Percentiles rank a stretch among this genome's conserved stretches.
phyloP scores from a whole-genome alignment of 2,888 invertebrate species.

The Eupithecia tripunctaria region DNA sequence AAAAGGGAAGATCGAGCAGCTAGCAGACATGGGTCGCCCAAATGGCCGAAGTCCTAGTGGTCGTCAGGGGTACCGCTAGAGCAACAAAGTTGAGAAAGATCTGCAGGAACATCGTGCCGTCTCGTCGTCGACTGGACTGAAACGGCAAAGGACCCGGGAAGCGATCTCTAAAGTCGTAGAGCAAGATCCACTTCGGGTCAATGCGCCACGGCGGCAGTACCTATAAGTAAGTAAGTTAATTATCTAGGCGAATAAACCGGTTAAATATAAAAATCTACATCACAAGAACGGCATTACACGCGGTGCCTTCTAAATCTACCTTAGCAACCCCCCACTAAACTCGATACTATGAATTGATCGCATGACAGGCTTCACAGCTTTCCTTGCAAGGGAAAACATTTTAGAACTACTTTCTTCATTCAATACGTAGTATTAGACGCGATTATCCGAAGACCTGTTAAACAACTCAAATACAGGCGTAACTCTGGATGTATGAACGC shows the following conservation, averaged over 20 bases:
- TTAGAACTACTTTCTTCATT: constrained; percentile 33
- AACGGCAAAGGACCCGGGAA: too few relatives aligned
- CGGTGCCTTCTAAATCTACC: neutral
- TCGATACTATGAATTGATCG: neutral
- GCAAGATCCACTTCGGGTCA: too few relatives aligned
- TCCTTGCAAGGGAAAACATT: constrained; percentile 31
- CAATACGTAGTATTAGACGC: constrained; percentile 23
- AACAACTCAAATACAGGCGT: constrained; percentile 2
- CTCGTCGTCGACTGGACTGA: too few relatives aligned
- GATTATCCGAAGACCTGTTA: constrained; percentile 16
- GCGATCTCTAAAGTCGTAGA: too few relatives aligned
- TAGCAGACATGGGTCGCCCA: too few relatives aligned
- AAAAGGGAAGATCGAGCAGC: too few relatives aligned
- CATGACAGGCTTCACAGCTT: constrained; percentile 23
- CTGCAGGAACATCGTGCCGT: too few relatives aligned
- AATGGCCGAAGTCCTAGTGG: too few relatives aligned
- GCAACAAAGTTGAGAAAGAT: too few relatives aligned
- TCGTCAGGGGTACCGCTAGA: too few relatives aligned
- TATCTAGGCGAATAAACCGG: neutral
- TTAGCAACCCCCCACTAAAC: neutral
- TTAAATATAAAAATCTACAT: neutral
- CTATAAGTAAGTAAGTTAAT: too few relatives aligned
- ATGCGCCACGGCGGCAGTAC: too few relatives aligned
- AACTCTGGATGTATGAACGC: neutral
- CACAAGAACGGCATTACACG: neutral